phyloP scores from a whole-genome alignment of 1,140 invertebrate species.

The Dendroctonus valens region DNA sequence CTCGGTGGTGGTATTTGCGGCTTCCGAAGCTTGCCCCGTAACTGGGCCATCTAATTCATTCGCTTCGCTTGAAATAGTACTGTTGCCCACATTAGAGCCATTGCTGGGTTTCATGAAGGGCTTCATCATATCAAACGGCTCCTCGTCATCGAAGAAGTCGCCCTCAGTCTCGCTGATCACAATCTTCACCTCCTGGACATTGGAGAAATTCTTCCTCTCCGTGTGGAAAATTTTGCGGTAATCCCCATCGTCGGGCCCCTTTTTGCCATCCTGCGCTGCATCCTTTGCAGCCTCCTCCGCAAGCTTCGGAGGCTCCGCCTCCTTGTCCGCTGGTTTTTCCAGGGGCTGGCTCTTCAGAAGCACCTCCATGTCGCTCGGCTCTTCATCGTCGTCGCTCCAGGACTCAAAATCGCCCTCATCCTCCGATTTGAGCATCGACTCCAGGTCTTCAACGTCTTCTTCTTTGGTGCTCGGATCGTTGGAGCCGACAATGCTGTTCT shows the following conservation, averaged over 20 bases:
- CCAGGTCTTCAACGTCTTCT: conserved; percentile 17
- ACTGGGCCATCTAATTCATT: neutral
- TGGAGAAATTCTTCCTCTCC: conserved; percentile 17
- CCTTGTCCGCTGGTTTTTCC: neutral
- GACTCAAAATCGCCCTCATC: neutral
- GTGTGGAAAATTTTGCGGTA: conserved; percentile 20
- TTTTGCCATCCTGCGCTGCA: neutral
- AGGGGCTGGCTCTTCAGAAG: conserved; percentile 3
- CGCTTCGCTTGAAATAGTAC: neutral
- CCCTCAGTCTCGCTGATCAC: conserved; percentile 26
- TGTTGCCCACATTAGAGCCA: neutral
- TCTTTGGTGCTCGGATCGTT: neutral
- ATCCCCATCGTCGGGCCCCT: conserved; percentile 1
- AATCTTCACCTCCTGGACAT: conserved; percentile 22
- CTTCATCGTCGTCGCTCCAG: conserved; percentile 13
- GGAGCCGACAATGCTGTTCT: neutral
- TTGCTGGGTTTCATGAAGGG: neutral
- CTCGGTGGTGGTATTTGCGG: neutral
- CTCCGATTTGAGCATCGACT: conserved; percentile 2
- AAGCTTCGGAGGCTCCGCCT: neutral
- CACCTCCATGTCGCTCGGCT: conserved; percentile 14
- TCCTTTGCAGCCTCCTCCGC: neutral
- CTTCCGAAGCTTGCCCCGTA: neutral
- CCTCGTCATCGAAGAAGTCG: conserved; percentile 19
- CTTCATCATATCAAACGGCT: conserved; percentile 1